phyloP scores from a whole-genome alignment of 2,113 vertebrate species.

The Amblyornis subalaris region DNA sequence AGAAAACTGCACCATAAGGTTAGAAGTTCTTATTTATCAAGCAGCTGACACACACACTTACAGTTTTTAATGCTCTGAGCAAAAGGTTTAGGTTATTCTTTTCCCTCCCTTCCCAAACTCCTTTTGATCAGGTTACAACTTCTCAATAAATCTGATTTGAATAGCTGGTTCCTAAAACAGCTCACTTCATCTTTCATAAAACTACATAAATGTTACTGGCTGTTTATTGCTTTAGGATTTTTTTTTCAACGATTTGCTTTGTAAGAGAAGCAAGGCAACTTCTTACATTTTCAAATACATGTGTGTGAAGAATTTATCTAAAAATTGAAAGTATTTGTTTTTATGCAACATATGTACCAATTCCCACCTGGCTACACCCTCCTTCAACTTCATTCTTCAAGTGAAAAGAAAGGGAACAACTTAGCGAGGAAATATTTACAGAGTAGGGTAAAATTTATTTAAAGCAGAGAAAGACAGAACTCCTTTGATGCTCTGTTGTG shows the following conservation, averaged over 20 bases:
- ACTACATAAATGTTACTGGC: neutral
- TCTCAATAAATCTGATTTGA: neutral
- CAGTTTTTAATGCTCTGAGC: neutral
- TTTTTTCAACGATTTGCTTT: neutral
- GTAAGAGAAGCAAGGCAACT: neutral
- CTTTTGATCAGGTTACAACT: neutral
- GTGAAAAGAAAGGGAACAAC: neutral
- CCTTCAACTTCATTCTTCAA: neutral
- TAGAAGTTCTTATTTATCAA: neutral
- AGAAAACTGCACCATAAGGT: neutral
- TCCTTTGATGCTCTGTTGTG: neutral
- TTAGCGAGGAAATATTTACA: neutral
- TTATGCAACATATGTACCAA: neutral
- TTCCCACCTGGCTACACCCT: neutral
- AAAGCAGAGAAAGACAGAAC: neutral
- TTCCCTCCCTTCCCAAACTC: neutral
- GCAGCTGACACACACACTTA: neutral
- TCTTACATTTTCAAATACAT: neutral
- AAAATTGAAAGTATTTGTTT: neutral
- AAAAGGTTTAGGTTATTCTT: neutral
- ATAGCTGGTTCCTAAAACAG: neutral
- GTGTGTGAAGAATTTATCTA: neutral
- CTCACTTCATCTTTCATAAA: neutral
- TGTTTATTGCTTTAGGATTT: neutral
- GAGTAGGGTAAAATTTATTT: neutral